Conservation (phyloP, 2,113 vertebrate genomes). For the Vicugna pacos region DNA sequence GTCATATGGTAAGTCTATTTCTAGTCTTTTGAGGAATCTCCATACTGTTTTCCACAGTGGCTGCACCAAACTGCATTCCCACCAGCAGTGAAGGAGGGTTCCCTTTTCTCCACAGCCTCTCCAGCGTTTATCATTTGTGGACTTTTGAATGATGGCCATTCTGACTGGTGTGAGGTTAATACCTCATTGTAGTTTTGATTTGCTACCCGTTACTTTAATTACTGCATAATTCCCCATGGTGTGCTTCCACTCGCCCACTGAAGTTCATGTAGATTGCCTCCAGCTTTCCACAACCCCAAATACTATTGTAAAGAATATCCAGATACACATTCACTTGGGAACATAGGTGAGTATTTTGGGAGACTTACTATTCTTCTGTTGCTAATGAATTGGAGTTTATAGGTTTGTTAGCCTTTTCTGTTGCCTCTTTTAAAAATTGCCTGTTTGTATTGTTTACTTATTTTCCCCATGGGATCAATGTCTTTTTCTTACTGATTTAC, state of each 20-base stretch:
- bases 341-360: background rate
- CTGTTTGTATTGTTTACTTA: background rate
- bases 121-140: no score
- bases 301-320: background rate
- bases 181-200: no score
- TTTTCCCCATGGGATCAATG: background rate
- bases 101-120: no score
- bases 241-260: background rate
- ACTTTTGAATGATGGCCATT: no score
- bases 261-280: background rate
- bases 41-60: no score
- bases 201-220: background rate
- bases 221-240: background rate
- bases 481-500: background rate
- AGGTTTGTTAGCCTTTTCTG: background rate
- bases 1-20: no score
- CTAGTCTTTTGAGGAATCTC: no score
- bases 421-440: background rate
- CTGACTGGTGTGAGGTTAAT: no score
- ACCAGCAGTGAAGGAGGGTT: no score
- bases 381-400: background rate
- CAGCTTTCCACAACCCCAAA: background rate
- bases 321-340: background rate
- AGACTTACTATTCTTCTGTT: background rate
- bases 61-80: no score